Evolutionary conservation across 2,113 vertebrate species (phyloP), one percentile per base, ranked within the genome.

Genomic region (Symphodus melops): DNA sequence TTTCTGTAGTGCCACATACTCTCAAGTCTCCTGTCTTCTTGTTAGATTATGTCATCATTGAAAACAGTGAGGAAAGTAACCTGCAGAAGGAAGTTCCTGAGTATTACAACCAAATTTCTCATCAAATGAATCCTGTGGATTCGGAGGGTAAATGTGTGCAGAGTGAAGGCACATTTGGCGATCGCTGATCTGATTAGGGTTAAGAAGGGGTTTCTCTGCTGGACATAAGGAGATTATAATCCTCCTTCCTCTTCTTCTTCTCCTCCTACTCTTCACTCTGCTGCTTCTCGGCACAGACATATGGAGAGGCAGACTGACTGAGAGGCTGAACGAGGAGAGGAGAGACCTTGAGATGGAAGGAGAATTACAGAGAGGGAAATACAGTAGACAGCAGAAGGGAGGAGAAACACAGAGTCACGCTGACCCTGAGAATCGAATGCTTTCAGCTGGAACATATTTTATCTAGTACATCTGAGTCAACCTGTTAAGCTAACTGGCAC

Each of bases 191-290:
- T 89, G 86, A 93, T 93, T 91, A 91, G 86, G 81, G 82, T 92
- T 94, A 93, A 93, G 90, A 85, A 67, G 81, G 86, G 72, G 92
- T 89, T 90, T 92, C 82, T 75, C 87, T 87, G 74, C 84, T 87
- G 86, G 88, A 79, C 79, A 68, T 91, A 93, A 91, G 87, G 77
- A 86, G 92, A 86, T 93, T 93, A 91, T 74, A 62, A 68, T 77
- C 79, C 82, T 81, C 49, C 76, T 59, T 33, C 54, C 56, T 33
- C 54, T 78, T 33, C 54, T 59, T 33, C 54, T 78, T 44, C 71
- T 79, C 14, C 70, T 80, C 63, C 39, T 74, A 57, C 57, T 74
- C 69, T 52, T 63, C 52, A 20, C 65, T 68, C 57, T 51, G 80
- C 65, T 68, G 56, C 60, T 56, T 42, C 57, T 42, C 13, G 3